A percentile compares a stretch with the other conserved stretches of the same genome.
Conservation (phyloP, 1,140 invertebrate species). For the Zaprionus kolodkinae region DNA sequence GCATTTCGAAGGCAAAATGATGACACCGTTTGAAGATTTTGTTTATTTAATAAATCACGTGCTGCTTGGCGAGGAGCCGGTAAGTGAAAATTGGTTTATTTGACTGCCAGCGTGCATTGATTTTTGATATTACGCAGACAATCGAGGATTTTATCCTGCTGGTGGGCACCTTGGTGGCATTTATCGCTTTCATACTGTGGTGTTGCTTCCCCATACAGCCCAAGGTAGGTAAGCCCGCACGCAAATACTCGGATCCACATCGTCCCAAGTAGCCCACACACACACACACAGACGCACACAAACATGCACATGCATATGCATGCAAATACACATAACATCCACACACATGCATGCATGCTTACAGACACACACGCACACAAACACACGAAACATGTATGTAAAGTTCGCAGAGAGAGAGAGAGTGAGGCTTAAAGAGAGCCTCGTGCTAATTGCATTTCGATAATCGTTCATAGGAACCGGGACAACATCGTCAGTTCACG, state of each 20-base stretch:
- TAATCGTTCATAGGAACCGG: slow-evolving; percentile 51
- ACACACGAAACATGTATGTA: slow-evolving; percentile 24
- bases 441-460: slow-evolving; percentile 6
- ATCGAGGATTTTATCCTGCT: slow-evolving; percentile 88
- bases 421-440: neutral
- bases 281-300: slow-evolving; percentile 16
- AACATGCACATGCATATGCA: neutral
- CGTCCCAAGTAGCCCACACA: slow-evolving; percentile 2
- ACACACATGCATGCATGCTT: slow-evolving; percentile 18
- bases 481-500: slow-evolving; percentile 72
- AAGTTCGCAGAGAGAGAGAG: neutral
- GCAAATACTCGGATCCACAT: slow-evolving; percentile 12
- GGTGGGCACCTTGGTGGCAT: slow-evolving; percentile 87
- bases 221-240: slow-evolving; percentile 81
- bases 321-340: neutral
- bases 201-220: slow-evolving; percentile 88
- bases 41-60: slow-evolving; percentile 87
- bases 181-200: slow-evolving; percentile 87
- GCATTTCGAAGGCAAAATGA: slow-evolving; percentile 61
- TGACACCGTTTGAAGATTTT: slow-evolving; percentile 87
- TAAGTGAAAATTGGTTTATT: slow-evolving; percentile 73
- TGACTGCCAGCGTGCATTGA: slow-evolving; percentile 3
- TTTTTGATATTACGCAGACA: slow-evolving; percentile 81
- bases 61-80: slow-evolving; percentile 87
- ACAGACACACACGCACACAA: neutral